These are phyloP conservation scores for Pogonocichla stellata DNA, from an alignment of 2,113 vertebrate genomes.

Conservation along the genomic window DNA sequence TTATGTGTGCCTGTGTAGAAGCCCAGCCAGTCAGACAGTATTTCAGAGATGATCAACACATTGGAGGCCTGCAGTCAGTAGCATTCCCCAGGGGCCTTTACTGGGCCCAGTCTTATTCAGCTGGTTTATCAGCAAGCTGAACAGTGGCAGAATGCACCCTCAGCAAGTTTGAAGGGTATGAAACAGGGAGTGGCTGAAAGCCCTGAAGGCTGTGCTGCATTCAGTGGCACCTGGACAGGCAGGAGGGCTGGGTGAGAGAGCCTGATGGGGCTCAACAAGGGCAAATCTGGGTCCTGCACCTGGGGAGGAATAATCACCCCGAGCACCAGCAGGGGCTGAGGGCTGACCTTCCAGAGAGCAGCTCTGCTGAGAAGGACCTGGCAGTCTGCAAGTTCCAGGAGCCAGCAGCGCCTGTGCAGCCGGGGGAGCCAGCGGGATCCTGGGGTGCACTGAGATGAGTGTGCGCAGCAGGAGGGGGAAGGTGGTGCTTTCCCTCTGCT, in stretches of 20 bases:
- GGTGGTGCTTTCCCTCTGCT: not conserved
- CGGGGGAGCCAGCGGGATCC: not conserved
- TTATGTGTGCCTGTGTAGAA: not conserved
- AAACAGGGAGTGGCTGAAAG: not conserved
- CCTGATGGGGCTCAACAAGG: not conserved
- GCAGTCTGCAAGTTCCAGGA: not conserved
- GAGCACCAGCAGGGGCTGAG: not conserved
- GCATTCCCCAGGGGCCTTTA: not conserved
- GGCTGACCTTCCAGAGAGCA: not conserved
- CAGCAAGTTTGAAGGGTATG: fast-evolving
- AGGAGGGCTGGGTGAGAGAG: not conserved
- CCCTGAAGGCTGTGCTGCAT: not conserved
- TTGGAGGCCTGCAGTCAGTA: not conserved
- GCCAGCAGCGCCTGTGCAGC: not conserved
- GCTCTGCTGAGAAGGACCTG: not conserved
- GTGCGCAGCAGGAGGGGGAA: not conserved
- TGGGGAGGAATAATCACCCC: not conserved
- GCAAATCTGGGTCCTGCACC: not conserved
- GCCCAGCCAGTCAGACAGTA: not conserved
- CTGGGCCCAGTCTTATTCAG: not conserved
- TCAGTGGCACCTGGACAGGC: not conserved
- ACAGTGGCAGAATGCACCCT: not conserved
- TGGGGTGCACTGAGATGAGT: not conserved
- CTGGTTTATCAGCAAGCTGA: not conserved
- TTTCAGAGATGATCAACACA: not conserved